These are phyloP conservation scores for Peromyscus maniculatus DNA, from an alignment of 2,113 vertebrate species.

Conservation along the genomic window DNA sequence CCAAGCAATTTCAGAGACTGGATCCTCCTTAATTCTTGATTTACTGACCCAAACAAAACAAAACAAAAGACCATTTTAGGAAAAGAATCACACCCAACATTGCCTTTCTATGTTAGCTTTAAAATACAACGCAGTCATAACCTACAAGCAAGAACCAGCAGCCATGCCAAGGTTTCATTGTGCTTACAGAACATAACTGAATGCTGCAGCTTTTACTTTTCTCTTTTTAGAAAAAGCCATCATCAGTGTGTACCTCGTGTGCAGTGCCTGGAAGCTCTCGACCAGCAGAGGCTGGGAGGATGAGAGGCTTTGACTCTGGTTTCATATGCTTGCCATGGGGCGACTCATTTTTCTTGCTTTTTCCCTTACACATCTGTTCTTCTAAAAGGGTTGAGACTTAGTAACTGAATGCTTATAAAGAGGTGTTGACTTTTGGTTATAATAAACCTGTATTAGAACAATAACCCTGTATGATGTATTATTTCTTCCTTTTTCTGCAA, in stretches of 20 bases:
- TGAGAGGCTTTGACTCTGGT: not conserved
- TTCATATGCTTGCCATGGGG: not conserved
- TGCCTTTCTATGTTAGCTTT: not conserved
- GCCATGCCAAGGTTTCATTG: not conserved
- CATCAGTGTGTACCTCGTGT: not conserved
- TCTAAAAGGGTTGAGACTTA: not conserved
- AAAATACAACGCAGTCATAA: slow-evolving; percentile 11
- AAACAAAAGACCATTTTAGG: slow-evolving; percentile 21
- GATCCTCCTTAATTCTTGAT: slow-evolving; percentile 42
- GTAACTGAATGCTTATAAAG: slow-evolving; percentile 22
- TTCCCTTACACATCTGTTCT: not conserved
- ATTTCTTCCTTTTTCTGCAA: not conserved
- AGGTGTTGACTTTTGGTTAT: not conserved
- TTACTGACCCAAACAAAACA: slow-evolving; percentile 25
- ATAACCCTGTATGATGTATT: not conserved
- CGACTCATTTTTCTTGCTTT: not conserved
- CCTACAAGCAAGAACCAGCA: not conserved
- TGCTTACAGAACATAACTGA: slow-evolving; percentile 11
- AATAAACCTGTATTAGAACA: slow-evolving; percentile 4
- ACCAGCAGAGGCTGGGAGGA: not conserved
- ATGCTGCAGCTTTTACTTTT: slow-evolving; percentile 14
- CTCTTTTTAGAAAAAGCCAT: slow-evolving; percentile 43
- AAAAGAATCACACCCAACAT: slow-evolving; percentile 32
- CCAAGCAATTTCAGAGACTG: slow-evolving; percentile 20
- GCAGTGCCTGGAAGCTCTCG: slow-evolving; percentile 39